Evolutionary conservation across 37 sponge, comb jelly and placozoan genomes (phyloP), one percentile per base, ranked within the genome.

Genomic region (Ianthella basta): DNA sequence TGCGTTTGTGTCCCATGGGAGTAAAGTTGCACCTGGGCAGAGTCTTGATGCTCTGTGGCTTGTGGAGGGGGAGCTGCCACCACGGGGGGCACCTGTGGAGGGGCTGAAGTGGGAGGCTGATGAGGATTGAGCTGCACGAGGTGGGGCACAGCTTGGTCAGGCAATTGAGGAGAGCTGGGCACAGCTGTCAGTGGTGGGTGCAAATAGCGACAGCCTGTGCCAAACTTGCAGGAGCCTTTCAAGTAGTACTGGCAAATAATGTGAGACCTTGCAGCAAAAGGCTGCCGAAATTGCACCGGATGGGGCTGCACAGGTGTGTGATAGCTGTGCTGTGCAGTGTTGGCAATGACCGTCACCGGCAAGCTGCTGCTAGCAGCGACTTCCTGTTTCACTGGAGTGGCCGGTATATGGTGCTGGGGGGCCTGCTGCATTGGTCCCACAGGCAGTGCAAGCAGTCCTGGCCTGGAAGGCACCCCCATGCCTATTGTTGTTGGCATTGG

Each of bases 171-270:
- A 36, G 41, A 79, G 80, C 25, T 79, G 36, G 80, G 24, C 24
- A 79, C 53, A 27, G 21, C 54, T 15, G 30, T 25, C 4, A 34
- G 21, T 4, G 27, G 73, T 34, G 88, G 91, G 37, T 95, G 95
- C 14, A 82, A 80, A 74, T 89, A 94, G 86, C 95, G 88, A 44
- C 95, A 94, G 50, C 82, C 88, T 21, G 89, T 89, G 0, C 91
- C 95, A 81, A 75, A 94, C 0, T 89, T 88, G 55, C 95, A 94
- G 50, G 65, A 55, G 21, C 87, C 91, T 0, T 56, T 55, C 19
- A 89, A 16, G 79, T 82, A 91, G 79, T 89, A 86, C 82, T 83
- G 64, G 53, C 95, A 89, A 0, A 83, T 56, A 12, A 89, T 80
- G 41, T 91, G 89, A 55, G 86, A 85, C 19, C 88, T 32, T 56